phyloP scores from a whole-genome alignment of 2,888 invertebrate genomes.

The Pollenia angustigena region DNA sequence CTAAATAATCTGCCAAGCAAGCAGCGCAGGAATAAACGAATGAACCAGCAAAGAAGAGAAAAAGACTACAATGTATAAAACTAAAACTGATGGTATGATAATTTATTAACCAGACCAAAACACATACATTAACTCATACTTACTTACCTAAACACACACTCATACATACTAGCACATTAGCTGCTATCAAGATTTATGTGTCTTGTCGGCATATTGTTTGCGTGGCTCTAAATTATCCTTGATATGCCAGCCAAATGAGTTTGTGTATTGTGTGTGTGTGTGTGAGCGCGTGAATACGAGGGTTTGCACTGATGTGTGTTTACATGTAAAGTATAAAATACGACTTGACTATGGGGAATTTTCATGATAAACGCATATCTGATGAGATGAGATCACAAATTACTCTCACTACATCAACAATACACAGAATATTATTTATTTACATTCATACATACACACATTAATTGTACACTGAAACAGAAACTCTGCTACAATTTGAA shows the following conservation, averaged over 20 bases:
- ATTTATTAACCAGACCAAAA: conserved; percentile 74
- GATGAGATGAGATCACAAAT: conserved; percentile 74
- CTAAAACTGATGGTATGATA: conserved; percentile 73
- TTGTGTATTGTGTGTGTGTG: conserved; percentile 13
- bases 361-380: conserved; percentile 73
- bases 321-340: conserved; percentile 59
- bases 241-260: conserved; percentile 56
- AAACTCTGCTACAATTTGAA: too few relatives aligned
- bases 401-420: conserved; percentile 63
- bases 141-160: neutral
- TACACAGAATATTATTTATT: conserved; percentile 43
- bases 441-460: conserved; percentile 16
- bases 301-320: neutral
- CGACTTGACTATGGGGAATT: conserved; percentile 73
- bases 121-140: conserved; percentile 57
- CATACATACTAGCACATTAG: conserved; percentile 64
- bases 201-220: conserved; percentile 75
- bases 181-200: conserved; percentile 75
- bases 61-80: conserved; percentile 45
- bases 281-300: neutral
- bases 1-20: conserved; percentile 21
- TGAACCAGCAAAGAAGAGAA: conserved; percentile 33
- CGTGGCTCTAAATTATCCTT: conserved; percentile 76
- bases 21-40: conserved; percentile 39
- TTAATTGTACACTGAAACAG: neutral